phyloP scores from a whole-genome alignment of 2,113 vertebrate genomes.

The Equus przewalskii region DNA sequence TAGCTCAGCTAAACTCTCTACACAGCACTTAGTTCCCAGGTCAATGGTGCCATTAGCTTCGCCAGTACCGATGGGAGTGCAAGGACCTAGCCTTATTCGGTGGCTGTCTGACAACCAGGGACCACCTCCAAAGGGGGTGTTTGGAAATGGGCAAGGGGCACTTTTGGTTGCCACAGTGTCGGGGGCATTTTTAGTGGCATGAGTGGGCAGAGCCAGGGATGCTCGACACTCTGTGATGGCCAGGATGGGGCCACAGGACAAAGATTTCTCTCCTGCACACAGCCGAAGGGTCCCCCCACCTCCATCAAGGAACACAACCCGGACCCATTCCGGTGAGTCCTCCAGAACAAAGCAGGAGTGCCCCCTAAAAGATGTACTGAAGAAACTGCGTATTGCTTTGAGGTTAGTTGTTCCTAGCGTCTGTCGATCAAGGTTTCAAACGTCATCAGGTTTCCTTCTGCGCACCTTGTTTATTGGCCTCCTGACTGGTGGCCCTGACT shows the following conservation, averaged over 20 bases:
- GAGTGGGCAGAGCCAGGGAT: neutral
- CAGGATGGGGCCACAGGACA: neutral
- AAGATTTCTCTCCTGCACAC: neutral
- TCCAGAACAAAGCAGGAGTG: neutral
- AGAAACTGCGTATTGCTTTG: neutral
- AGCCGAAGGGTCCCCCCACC: neutral
- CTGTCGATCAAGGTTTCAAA: neutral
- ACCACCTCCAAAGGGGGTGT: neutral
- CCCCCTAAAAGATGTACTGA: neutral
- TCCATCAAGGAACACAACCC: neutral
- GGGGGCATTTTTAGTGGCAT: neutral
- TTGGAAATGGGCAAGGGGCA: neutral
- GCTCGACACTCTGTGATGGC: too few species aligned
- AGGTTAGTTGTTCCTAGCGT: neutral
- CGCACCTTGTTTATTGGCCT: neutral
- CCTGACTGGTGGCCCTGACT: neutral
- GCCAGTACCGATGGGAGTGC: rapidly evolving
- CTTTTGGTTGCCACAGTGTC: neutral
- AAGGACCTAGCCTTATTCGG: neutral
- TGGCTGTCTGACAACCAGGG: neutral
- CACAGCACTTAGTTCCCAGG: neutral
- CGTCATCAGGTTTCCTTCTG: neutral
- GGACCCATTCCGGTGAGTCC: neutral
- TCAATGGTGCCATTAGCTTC: rapidly evolving
- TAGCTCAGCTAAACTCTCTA: neutral